These are phyloP conservation scores for Dynastes grantii DNA, from an alignment of 2,888 invertebrate genomes.

Conservation along the genomic window DNA sequence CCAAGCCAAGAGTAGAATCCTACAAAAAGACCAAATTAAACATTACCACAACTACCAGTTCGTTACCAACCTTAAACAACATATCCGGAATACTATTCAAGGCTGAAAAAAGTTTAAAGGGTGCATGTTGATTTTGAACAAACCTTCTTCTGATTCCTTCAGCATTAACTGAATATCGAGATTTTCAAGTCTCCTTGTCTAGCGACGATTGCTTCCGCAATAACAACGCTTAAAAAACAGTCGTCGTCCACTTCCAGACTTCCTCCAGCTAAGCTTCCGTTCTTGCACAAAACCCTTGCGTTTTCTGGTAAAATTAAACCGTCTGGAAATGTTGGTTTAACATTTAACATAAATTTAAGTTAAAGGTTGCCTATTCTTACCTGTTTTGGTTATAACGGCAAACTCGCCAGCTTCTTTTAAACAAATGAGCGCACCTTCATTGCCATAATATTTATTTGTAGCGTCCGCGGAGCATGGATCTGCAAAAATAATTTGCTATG, in stretches of 20 bases:
- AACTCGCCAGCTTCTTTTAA: conserved; percentile 74
- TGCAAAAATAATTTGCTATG: neutral
- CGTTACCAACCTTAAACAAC: conserved; percentile 73
- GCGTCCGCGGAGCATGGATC: conserved; percentile 72
- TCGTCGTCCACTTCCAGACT: conserved; percentile 73
- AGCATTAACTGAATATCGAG: conserved; percentile 61
- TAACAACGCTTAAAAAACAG: conserved; percentile 75
- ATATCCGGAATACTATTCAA: conserved; percentile 74
- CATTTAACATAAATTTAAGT: neutral
- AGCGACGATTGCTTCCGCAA: conserved; percentile 77
- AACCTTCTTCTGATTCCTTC: conserved; percentile 63
- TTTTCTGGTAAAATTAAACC: conserved; percentile 53
- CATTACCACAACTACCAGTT: neutral
- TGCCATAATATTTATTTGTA: conserved; percentile 74
- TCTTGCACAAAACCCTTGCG: conserved; percentile 76
- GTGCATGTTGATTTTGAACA: conserved; percentile 67
- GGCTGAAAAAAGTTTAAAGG: conserved; percentile 74
- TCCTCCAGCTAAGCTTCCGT: conserved; percentile 73
- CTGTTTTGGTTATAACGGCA: conserved; percentile 72
- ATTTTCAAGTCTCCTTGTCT: conserved; percentile 66
- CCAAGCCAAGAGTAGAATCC: conserved; percentile 75
- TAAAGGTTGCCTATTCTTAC: conserved; percentile 52
- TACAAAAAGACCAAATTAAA: conserved; percentile 55
- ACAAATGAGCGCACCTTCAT: conserved; percentile 76
- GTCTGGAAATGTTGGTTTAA: conserved; percentile 32